phyloP scores from a whole-genome alignment of 2,888 invertebrate genomes.

The Stenodera caucasica region DNA sequence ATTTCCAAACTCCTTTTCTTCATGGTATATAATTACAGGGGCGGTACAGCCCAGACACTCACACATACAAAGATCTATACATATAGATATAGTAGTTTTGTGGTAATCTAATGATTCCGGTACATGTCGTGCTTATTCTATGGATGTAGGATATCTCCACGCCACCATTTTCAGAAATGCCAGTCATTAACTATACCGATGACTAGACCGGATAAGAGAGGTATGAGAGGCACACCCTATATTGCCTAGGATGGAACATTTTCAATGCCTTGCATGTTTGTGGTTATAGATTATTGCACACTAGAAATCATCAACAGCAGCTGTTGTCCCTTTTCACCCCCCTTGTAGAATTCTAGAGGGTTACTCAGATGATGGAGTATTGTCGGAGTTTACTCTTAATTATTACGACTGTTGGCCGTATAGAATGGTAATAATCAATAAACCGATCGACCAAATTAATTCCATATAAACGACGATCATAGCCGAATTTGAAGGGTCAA shows the following conservation, averaged over 20 bases:
- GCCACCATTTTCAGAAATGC: constrained; percentile 21
- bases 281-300: constrained; percentile 37
- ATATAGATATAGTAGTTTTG: no score
- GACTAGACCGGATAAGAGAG: constrained; percentile 18
- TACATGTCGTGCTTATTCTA: constrained; percentile 1
- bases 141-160: constrained; percentile 12
- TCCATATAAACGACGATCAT: not conserved
- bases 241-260: constrained; percentile 21
- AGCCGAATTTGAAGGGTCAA: no score
- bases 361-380: no score
- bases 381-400: no score
- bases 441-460: no score
- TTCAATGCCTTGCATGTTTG: constrained; percentile 34
- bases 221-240: constrained; percentile 25
- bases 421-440: no score
- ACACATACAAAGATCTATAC: no score
- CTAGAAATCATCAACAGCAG: constrained; percentile 29
- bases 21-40: constrained; percentile 21
- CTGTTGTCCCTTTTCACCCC: constrained; percentile 18
- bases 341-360: no score
- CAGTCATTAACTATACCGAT: constrained; percentile 19
- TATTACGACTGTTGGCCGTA: constrained; percentile 19
- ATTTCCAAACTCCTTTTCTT: not conserved
- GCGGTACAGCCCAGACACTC: not conserved
- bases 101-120: not conserved